Percentiles rank a stretch among this genome's conserved stretches.
Conservation (phyloP, 2,888 invertebrate species). For the Helicoverpa assulta region DNA sequence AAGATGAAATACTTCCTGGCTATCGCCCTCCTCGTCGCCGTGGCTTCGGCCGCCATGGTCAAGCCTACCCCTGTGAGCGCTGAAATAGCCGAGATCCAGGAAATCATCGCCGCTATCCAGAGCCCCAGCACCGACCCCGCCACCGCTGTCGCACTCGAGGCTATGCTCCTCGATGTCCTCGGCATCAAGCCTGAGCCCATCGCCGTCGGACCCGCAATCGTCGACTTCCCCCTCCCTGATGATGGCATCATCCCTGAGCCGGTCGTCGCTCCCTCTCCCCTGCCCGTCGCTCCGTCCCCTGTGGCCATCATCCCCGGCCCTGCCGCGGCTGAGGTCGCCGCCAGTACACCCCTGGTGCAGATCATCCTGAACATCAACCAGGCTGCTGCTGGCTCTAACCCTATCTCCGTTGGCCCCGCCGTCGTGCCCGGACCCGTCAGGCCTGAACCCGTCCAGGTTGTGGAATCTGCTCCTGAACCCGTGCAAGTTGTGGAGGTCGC, state of each 20-base stretch:
- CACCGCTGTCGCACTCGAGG: slow-evolving; percentile 56
- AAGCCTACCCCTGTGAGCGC: slow-evolving; percentile 31
- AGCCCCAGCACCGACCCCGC: slow-evolving; percentile 61
- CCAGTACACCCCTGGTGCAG: slow-evolving; percentile 65
- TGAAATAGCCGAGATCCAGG: slow-evolving; percentile 59
- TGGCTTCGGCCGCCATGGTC: slow-evolving; percentile 39
- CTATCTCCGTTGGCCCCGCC: slow-evolving; percentile 42
- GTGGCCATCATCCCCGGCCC: slow-evolving; percentile 5
- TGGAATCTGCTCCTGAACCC: slow-evolving; percentile 35
- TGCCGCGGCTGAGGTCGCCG: slow-evolving; percentile 33
- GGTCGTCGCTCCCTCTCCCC: slow-evolving; percentile 39
- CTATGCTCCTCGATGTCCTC: slow-evolving; percentile 60
- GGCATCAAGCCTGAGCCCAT: slow-evolving; percentile 52
- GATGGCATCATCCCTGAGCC: slow-evolving; percentile 40
- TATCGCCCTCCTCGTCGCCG: slow-evolving; percentile 46
- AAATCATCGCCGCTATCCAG: slow-evolving; percentile 57
- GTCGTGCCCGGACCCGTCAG: slow-evolving; percentile 17
- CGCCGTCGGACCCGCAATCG: slow-evolving; percentile 61
- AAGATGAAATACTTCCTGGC: slow-evolving; percentile 48
- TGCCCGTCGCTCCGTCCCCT: slow-evolving; percentile 12
- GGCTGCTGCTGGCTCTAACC: slow-evolving; percentile 25
- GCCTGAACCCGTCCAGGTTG: slow-evolving; percentile 43
- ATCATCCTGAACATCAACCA: slow-evolving; percentile 68
- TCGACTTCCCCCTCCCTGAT: slow-evolving; percentile 59
- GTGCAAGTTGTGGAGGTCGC: slow-evolving; percentile 19